Base-by-base conservation (phyloP, 2,113 vertebrate genomes). In the Aplodontia rufa region DNA sequence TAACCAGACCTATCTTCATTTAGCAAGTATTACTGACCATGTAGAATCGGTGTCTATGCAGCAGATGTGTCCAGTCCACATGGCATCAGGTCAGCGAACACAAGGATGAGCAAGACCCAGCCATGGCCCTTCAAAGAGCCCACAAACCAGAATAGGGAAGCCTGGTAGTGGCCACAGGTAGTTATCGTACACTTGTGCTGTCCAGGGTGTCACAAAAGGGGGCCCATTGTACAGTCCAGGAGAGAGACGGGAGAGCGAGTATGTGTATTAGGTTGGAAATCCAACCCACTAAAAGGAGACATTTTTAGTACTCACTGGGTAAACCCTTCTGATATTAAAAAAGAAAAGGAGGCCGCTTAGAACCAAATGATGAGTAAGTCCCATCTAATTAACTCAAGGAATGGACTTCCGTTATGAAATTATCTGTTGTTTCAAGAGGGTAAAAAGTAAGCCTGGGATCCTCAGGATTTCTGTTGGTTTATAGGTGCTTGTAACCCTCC, bases 1-100 rank as follows among this genome's bases (percentile, higher is more conserved):
- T 74, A 80, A 75, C 30, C n/a, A 69, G 76, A 74, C 47, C 26
- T 72, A 55, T 78, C 28, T 91, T 68, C 37, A 69, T 37, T 90
- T 91, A 83, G 74, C 26, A 42, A 49, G 37, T 30, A 28, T 85
- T 74, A 87, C 55, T 71, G 42, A 28, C 74, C 49, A 17, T 2
- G 30, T 12, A 20, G 30, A 51, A 66, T 58, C 71, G 58, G 55
- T 76, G n/a, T 40, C 35, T n/a, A 22, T 2, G 30, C 20, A 26
- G 35, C 51, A 53, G 45, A 64, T 75, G 55, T 53, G n/a, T 40
- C 30, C 32, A 47, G 32, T 26, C 35, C 3, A 11, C 8, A 16
- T 0, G 32, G 45, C 53, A 20, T 55, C 37, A 82, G 45, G 47
- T 93, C 60, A 60, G 22, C 55, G 55, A 80, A 81, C 49, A 83